phyloP scores from a whole-genome alignment of 37 sponge, comb jelly and placozoan species.

The Diacarnus erythraeanus region DNA sequence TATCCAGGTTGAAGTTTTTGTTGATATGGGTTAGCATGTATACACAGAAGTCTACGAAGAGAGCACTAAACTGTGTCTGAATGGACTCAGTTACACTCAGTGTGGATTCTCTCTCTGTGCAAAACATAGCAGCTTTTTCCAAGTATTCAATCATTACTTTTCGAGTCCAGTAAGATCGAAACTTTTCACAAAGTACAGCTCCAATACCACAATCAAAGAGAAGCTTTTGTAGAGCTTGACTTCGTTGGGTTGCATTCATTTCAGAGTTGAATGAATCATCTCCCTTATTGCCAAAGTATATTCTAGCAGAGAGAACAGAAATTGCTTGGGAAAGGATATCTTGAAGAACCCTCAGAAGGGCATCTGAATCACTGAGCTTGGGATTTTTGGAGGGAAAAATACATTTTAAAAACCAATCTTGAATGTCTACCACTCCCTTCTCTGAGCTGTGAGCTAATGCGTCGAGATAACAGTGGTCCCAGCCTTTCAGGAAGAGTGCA shows the following conservation, averaged over 20 bases:
- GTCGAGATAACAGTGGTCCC: slow-evolving; percentile 86
- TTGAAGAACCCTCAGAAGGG: slow-evolving; percentile 8
- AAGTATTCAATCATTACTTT: slow-evolving; percentile 65
- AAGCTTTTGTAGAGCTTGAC: slow-evolving; percentile 28
- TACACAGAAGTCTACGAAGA: slow-evolving; percentile 70
- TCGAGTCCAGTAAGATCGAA: slow-evolving; percentile 68
- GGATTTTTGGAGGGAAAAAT: slow-evolving; percentile 3
- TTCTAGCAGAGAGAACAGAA: slow-evolving; percentile 30
- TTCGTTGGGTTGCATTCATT: slow-evolving; percentile 27
- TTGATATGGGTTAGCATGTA: slow-evolving; percentile 73
- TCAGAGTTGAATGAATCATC: slow-evolving; percentile 8
- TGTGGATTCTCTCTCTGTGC: slow-evolving; percentile 59
- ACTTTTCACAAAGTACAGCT: slow-evolving; percentile 47
- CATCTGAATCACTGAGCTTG: not conserved
- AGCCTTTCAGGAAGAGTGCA: slow-evolving; percentile 82
- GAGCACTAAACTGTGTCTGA: slow-evolving; percentile 55
- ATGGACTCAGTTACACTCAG: slow-evolving; percentile 71
- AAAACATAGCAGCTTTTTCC: slow-evolving; percentile 57
- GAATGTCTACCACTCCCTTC: slow-evolving; percentile 35
- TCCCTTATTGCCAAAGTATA: slow-evolving; percentile 30
- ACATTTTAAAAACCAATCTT: slow-evolving; percentile 55
- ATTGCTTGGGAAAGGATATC: slow-evolving; percentile 43
- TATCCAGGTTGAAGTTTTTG: slow-evolving; percentile 59
- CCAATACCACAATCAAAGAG: slow-evolving; percentile 58
- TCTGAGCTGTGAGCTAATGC: slow-evolving; percentile 13